A percentile compares a stretch with the other conserved stretches of the same genome.
Evolutionary conservation across 2,888 invertebrate species (phyloP).

Genomic region (Dryobota labecula): DNA sequence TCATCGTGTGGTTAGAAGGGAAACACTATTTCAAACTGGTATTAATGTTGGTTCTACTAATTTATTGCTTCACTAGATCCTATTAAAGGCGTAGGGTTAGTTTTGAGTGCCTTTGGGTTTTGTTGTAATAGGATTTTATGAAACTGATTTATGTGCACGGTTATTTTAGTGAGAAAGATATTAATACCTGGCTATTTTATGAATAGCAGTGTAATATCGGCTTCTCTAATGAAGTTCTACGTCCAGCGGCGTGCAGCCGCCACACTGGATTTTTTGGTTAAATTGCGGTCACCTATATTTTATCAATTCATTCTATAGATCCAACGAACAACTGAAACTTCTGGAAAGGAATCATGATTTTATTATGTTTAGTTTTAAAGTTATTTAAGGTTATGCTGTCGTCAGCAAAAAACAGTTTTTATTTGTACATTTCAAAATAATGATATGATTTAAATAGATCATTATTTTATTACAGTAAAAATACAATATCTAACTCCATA

Average conservation of each 20-base stretch:
- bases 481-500: too few species aligned
- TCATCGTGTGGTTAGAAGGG: conserved; percentile 48
- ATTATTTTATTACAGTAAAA: too few species aligned
- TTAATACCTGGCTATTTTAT: conserved; percentile 9
- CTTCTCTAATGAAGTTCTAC: not conserved
- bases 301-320: too few species aligned
- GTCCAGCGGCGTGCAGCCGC: not conserved
- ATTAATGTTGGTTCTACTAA: conserved; percentile 63
- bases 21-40: conserved; percentile 61
- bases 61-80: conserved; percentile 63
- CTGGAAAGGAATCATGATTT: too few species aligned
- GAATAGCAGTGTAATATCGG: not conserved
- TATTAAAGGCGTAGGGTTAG: conserved; percentile 61
- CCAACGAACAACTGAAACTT: too few species aligned
- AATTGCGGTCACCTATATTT: too few species aligned
- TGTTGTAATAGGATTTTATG: conserved; percentile 63
- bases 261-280: too few species aligned
- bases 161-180: conserved; percentile 21
- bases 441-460: too few species aligned
- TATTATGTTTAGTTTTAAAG: too few species aligned
- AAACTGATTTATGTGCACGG: conserved; percentile 57
- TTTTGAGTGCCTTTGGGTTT: conserved; percentile 58
- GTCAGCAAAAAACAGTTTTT: too few species aligned
- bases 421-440: too few species aligned
- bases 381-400: too few species aligned